Percentiles rank a stretch among this genome's conserved stretches.
Conservation (phyloP, 2,888 invertebrate genomes). For the Sycophila texana region DNA sequence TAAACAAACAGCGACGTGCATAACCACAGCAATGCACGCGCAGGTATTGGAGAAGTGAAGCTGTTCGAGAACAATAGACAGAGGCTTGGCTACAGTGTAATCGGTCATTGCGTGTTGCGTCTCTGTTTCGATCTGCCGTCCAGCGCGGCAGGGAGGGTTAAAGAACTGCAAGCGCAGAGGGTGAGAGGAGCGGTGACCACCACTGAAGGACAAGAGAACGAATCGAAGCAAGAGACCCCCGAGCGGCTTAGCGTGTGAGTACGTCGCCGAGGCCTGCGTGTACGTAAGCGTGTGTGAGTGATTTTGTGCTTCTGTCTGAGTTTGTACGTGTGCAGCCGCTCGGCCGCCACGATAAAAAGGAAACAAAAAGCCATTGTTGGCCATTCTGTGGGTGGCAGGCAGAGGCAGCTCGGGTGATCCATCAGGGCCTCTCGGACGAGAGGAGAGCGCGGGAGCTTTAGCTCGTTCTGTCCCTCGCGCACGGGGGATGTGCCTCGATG, state of each 20-base stretch:
- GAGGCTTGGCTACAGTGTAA: not conserved
- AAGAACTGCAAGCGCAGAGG: not conserved
- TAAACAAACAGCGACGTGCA: too few species aligned
- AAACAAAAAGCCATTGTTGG: slow-evolving; percentile 73
- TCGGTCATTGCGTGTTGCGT: slow-evolving; percentile 25
- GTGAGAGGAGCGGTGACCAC: not conserved
- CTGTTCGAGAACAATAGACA: slow-evolving; percentile 12
- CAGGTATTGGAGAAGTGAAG: slow-evolving; percentile 5
- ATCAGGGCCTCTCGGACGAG: slow-evolving; percentile 69
- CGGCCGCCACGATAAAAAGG: slow-evolving; percentile 68
- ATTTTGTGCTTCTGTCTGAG: too few species aligned
- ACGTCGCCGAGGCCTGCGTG: not conserved
- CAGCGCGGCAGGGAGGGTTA: not conserved
- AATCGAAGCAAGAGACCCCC: not conserved
- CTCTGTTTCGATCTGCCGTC: not conserved
- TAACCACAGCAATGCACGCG: too few species aligned
- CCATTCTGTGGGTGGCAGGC: slow-evolving; percentile 73
- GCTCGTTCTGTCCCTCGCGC: slow-evolving; percentile 1
- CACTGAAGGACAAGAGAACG: slow-evolving; percentile 19
- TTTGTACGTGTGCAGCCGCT: not conserved
- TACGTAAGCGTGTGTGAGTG: not conserved
- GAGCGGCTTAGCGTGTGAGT: not conserved
- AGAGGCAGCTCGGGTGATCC: slow-evolving; percentile 69
- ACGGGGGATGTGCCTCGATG: slow-evolving; percentile 56
- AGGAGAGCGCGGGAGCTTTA: slow-evolving; percentile 62